Conservation (phyloP, 2,888 invertebrate genomes). For the Microplitis manilae region DNA sequence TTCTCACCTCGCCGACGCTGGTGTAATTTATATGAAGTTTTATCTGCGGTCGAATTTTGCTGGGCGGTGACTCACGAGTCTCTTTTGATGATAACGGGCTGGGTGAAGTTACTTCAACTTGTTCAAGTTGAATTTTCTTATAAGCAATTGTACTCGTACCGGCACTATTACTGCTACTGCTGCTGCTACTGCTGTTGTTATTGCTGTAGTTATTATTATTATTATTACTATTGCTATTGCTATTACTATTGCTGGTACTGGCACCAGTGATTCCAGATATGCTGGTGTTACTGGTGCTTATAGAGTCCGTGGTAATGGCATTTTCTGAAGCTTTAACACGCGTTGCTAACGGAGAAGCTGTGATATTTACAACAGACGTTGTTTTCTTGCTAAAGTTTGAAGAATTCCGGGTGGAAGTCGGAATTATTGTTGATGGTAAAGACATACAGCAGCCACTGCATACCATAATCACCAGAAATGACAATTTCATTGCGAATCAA, state of each 20-base stretch:
- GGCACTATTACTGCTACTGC: slow-evolving; percentile 39
- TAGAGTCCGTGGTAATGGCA: slow-evolving; percentile 70
- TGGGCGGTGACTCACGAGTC: slow-evolving; percentile 65
- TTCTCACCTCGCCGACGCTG: slow-evolving; percentile 67
- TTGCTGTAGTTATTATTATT: slow-evolving; percentile 28
- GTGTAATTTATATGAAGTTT: slow-evolving; percentile 69
- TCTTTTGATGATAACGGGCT: slow-evolving; percentile 61
- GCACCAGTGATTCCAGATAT: slow-evolving; percentile 59
- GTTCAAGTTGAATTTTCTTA: slow-evolving; percentile 44
- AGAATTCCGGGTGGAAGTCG: slow-evolving; percentile 44
- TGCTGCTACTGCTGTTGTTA: slow-evolving; percentile 52
- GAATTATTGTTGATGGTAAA: slow-evolving; percentile 55
- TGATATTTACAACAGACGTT: slow-evolving; percentile 61
- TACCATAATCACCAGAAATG: slow-evolving; percentile 32
- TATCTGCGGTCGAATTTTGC: slow-evolving; percentile 69
- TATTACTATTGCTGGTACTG: slow-evolving; percentile 36
- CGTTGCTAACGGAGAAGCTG: slow-evolving; percentile 57
- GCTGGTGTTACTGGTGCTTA: slow-evolving; percentile 28
- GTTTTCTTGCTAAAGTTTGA: slow-evolving; percentile 55
- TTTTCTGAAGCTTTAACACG: slow-evolving; percentile 50
- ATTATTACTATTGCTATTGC: slow-evolving; percentile 49
- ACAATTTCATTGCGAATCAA: slow-evolving; percentile 31
- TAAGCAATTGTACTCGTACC: slow-evolving; percentile 7
- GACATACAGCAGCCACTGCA: slow-evolving; percentile 55
- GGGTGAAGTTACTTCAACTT: slow-evolving; percentile 41